Base-by-base conservation (phyloP, 2,113 vertebrate species). In the Notechis scutatus region DNA sequence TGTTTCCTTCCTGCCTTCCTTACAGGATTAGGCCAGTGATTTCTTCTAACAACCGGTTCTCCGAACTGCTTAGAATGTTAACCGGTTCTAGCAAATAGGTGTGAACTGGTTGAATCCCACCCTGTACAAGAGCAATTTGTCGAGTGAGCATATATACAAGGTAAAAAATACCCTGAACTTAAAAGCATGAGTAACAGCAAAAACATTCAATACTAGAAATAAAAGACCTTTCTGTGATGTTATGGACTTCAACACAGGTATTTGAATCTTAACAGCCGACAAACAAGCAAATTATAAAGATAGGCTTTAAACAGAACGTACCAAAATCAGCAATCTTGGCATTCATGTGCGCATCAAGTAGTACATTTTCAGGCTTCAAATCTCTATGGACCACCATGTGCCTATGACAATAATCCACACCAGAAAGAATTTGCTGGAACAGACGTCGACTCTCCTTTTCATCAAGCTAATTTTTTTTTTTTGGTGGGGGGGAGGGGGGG, bases 361-460 rank as follows among this genome's bases (percentile, higher is more conserved):
- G 97, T 90, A 99, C 99, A n/a, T 99, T 99, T 96, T 99, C 99
- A 39, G 99, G 99, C 94, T 99, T 99, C 96, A 99, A 97, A 97
- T 99, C 99, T 97, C 99, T 97, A 87, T 99, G 99, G 90, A 99
- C 99, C 95, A 99, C 99, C 99, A 99, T 99, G 94, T 99, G 99
- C 91, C 99, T 97, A 96, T 99, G 99, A 96, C 99, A 99, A 93
- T 99, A 99, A 97, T 99, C 99, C 92, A 99, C 99, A 0, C 99
- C 99, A 55, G 99, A 99, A 97, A 99, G 99, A 93, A 99, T 99
- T 96, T 99, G 99, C 95, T 99, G 99, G 95, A 99, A 99, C 86
- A 99, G 97, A 64, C 99, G 98, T 8, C 99, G 98, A 88, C 99
- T 99, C 97, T 99, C 99, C 96, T 99, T 99, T 94, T 99, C 99